Base-by-base conservation (phyloP, 1,140 invertebrate species). In the Phymorhynchus buccinoides region DNA sequence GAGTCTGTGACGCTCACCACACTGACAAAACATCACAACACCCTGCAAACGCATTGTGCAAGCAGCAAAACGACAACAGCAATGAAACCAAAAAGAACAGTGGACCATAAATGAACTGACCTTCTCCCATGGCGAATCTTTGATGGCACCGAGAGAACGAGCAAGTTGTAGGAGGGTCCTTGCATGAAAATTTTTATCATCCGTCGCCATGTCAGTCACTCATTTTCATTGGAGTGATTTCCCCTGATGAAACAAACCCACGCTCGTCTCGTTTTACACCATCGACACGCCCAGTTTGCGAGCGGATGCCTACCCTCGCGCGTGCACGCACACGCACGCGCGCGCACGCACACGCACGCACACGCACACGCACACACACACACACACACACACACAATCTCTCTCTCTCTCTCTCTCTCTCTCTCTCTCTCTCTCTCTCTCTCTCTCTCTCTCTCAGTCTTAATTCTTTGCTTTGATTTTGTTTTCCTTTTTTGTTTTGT, bases 121-220 rank as follows among this genome's bases (percentile, higher is more conserved):
- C 95, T 98, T 98, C 93, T 97, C 96, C 96, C 96, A 97, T 93
- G 97, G 96, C 88, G 96, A 96, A 84, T 96, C 96, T 91, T 96
- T 95, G 73, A 98, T 96, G 84, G 95, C 95, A 32, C 97, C 97
- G 86, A 98, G 93, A 88, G 97, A 97, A 92, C 97, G 95, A 1
- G 97, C 97, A 90, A 98, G 95, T 94, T 97, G 96, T 92, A 97
- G 96, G 56, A 98, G 96, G 32, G 96, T 97, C 93, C 96, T 96
- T 88, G 96, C 96, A 93, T 97, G 98, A 93, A 97, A 97, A 86
- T 90, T 86, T 80, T 90, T 91, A 44, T 92, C 90, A 81, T 89
- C 90, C 83, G 84, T 77, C 75, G 85, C 79, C 83, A 80, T 86
- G 41, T 83, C 83, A n/a, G 56, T 85, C 75, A 71, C 41, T 37